Evolutionary conservation across 2,888 invertebrate species (phyloP).

Genomic region (Frankliniella fusca): DNA sequence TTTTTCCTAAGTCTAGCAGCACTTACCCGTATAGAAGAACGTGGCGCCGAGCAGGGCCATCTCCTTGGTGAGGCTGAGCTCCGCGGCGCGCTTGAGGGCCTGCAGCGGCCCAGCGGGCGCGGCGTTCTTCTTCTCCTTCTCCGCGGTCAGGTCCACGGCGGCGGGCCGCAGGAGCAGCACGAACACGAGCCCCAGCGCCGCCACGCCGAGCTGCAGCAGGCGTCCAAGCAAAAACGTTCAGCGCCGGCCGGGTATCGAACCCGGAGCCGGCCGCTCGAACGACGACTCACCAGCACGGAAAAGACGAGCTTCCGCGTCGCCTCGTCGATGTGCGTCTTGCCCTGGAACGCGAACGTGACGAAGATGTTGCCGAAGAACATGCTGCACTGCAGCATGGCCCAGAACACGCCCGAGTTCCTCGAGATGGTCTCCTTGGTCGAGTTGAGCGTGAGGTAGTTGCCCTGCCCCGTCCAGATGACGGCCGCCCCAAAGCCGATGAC

Average conservation of each 20-base stretch:
- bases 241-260: too few relatives aligned
- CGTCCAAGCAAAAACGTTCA: too few relatives aligned
- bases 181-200: conserved; percentile 66
- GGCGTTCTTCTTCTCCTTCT: conserved; percentile 45
- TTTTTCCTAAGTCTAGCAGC: not conserved
- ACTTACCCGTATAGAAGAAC: conserved; percentile 84
- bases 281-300: conserved; percentile 64
- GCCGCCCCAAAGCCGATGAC: conserved; percentile 89
- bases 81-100: conserved; percentile 70
- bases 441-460: conserved; percentile 84
- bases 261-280: conserved; percentile 40
- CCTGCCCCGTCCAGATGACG: conserved; percentile 94
- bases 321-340: conserved; percentile 65
- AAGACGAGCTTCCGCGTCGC: conserved; percentile 74
- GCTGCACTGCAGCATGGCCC: conserved; percentile 93
- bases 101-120: conserved; percentile 54
- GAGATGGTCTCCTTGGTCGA: conserved; percentile 83
- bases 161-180: conserved; percentile 59
- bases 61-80: conserved; percentile 70
- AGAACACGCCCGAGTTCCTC: conserved; percentile 92
- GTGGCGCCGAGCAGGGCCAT: conserved; percentile 82
- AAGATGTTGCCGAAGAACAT: conserved; percentile 93
- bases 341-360: conserved; percentile 86
- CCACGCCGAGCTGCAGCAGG: conserved; percentile 48
- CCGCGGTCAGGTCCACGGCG: conserved; percentile 44